Evolutionary conservation across 2,797 vertebrate species (phyloP).

Genomic region (Peromyscus attwateri): DNA sequence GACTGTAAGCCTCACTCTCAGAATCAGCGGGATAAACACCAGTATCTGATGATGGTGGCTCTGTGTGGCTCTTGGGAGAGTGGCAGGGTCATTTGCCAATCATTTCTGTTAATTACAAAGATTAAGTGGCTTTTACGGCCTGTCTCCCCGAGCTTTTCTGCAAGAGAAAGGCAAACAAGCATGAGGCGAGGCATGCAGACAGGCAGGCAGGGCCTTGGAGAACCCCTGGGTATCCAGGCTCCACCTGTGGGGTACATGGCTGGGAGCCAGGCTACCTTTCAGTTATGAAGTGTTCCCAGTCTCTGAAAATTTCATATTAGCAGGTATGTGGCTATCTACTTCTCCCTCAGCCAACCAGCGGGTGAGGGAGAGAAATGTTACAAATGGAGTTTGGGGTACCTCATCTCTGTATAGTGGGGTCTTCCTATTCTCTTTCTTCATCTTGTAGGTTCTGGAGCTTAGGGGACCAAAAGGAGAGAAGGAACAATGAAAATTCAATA

Average conservation of each 20-base stretch:
- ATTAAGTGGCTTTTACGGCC: background rate
- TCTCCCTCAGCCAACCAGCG: background rate
- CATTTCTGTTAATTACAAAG: background rate
- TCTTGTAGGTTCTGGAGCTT: background rate
- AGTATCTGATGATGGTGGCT: conserved; percentile 23
- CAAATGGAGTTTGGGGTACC: background rate
- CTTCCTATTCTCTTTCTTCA: background rate
- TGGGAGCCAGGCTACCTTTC: too few relatives aligned
- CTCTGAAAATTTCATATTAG: background rate
- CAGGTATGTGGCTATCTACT: background rate
- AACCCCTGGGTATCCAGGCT: background rate
- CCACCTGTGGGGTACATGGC: background rate
- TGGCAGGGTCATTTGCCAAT: conserved; percentile 3
- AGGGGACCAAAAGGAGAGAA: background rate
- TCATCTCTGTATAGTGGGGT: background rate
- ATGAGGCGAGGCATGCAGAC: background rate
- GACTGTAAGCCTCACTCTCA: background rate
- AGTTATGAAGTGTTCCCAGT: too few relatives aligned
- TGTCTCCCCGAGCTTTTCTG: background rate
- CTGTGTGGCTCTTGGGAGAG: background rate
- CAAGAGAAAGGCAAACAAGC: background rate
- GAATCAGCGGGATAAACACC: conserved; percentile 8
- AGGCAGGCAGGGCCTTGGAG: background rate
- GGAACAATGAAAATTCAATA: background rate
- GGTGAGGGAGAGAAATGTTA: background rate